These are phyloP conservation scores for Adelges cooleyi DNA, from an alignment of 1,140 invertebrate genomes.

Conservation along the genomic window DNA sequence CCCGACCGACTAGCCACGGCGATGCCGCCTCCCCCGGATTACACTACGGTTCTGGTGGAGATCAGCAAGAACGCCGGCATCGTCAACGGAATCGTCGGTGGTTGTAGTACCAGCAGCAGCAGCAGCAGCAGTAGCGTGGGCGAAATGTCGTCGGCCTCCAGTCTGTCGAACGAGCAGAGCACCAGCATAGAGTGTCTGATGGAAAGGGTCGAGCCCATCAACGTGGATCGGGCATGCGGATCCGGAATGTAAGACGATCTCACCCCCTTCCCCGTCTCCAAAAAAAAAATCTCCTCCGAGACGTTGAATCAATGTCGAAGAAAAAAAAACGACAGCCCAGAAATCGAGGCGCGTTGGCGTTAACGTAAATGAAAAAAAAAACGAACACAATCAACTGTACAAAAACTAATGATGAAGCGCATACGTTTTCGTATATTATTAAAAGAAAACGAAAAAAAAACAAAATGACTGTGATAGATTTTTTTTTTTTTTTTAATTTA, in stretches of 20 bases:
- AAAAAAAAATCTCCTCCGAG: conserved; percentile 59
- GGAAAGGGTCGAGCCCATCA: conserved; percentile 47
- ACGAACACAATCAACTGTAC: not conserved
- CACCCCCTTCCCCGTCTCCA: no score
- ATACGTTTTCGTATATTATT: not conserved
- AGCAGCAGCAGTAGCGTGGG: conserved; percentile 27
- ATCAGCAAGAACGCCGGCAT: conserved; percentile 41
- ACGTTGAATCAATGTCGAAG: conserved; percentile 41
- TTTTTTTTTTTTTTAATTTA: conserved; percentile 6
- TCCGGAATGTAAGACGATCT: no score
- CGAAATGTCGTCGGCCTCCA: conserved; percentile 38
- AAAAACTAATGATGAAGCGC: not conserved
- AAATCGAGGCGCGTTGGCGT: no score
- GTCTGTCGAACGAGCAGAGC: conserved; percentile 36
- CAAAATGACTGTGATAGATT: conserved; percentile 26
- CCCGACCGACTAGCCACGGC: conserved; percentile 38
- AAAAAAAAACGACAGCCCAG: not conserved
- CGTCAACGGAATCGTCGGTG: conserved; percentile 32
- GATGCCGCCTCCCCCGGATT: conserved; percentile 48
- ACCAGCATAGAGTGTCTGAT: conserved; percentile 43
- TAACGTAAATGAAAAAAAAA: no score
- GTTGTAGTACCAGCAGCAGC: not conserved
- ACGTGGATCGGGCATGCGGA: conserved; percentile 45
- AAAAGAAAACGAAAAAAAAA: not conserved
- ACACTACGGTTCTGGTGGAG: conserved; percentile 50